Evolutionary conservation across 1,140 invertebrate species (phyloP).

Genomic region (Drosophila chauvacae): DNA sequence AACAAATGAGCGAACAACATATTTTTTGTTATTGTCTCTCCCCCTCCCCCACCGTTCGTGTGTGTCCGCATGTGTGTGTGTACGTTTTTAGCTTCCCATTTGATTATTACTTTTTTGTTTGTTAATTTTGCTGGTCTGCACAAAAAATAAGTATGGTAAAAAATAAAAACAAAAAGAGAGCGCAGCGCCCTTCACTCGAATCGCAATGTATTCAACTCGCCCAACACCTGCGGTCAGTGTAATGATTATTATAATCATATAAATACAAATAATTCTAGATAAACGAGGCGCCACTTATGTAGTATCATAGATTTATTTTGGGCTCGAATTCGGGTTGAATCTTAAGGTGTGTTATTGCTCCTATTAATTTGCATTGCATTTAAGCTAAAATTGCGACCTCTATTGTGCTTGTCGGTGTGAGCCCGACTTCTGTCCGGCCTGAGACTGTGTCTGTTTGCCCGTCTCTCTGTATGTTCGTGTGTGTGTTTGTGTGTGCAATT

Average conservation of each 20-base stretch:
- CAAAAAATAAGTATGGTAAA: constrained; percentile 13
- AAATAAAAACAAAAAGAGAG: constrained; percentile 26
- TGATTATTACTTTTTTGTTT: constrained; percentile 69
- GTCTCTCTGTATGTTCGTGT: constrained; percentile 54
- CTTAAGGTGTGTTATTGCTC: background rate
- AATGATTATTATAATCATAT: background rate
- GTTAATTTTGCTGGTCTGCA: constrained; percentile 27
- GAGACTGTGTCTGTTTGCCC: constrained; percentile 12
- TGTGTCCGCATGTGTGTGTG: background rate
- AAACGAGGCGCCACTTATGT: too few relatives aligned
- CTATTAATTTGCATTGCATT: background rate
- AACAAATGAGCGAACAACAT: constrained; percentile 39
- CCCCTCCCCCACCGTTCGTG: background rate
- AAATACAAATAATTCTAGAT: background rate
- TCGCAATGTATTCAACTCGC: constrained; percentile 15
- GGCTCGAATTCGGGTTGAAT: too few relatives aligned
- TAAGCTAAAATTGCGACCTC: constrained; percentile 13
- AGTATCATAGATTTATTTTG: background rate
- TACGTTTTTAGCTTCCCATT: constrained; percentile 48
- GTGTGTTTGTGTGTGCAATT: constrained; percentile 72
- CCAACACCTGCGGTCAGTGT: constrained; percentile 11
- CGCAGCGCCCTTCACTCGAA: constrained; percentile 50
- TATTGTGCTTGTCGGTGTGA: constrained; percentile 17
- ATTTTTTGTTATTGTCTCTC: constrained; percentile 1
- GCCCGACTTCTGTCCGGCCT: constrained; percentile 23